These are phyloP conservation scores for Watsonalla cultraria DNA, from an alignment of 2,888 invertebrate species.

Conservation along the genomic window DNA sequence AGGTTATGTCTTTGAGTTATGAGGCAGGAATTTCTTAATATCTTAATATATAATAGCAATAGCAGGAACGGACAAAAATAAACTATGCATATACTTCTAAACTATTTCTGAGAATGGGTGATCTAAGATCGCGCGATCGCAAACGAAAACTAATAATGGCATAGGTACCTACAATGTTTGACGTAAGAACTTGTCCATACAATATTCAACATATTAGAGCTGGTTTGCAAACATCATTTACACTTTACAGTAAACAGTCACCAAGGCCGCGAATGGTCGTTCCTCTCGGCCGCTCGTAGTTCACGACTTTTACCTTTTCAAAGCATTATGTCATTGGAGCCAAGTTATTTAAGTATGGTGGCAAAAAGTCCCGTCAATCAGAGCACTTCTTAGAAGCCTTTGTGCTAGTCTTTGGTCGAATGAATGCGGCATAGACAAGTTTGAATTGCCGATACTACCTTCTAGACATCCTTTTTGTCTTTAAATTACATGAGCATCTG, in stretches of 20 bases:
- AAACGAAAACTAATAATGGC: too few relatives aligned
- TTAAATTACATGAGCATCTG: neutral
- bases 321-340: conserved; percentile 22
- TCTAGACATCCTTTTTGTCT: neutral
- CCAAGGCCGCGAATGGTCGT: conserved; percentile 50
- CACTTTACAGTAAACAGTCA: conserved; percentile 18
- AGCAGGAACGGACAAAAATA: too few relatives aligned
- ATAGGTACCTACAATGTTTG: too few relatives aligned
- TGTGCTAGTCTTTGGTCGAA: neutral
- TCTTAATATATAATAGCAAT: too few relatives aligned
- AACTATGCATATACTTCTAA: too few relatives aligned
- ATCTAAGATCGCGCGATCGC: too few relatives aligned
- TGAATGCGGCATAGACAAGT: neutral
- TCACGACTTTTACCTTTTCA: conserved; percentile 31
- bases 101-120: too few relatives aligned
- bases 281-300: conserved; percentile 31
- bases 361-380: conserved; percentile 6
- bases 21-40: too few relatives aligned
- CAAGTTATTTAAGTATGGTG: neutral
- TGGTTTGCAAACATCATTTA: conserved; percentile 2
- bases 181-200: too few relatives aligned
- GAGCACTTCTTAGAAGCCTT: neutral
- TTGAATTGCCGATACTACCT: neutral
- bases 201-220: neutral
- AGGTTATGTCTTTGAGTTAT: too few relatives aligned